phyloP scores from a whole-genome alignment of 2,113 vertebrate genomes.

The Salvelinus namaycush region DNA sequence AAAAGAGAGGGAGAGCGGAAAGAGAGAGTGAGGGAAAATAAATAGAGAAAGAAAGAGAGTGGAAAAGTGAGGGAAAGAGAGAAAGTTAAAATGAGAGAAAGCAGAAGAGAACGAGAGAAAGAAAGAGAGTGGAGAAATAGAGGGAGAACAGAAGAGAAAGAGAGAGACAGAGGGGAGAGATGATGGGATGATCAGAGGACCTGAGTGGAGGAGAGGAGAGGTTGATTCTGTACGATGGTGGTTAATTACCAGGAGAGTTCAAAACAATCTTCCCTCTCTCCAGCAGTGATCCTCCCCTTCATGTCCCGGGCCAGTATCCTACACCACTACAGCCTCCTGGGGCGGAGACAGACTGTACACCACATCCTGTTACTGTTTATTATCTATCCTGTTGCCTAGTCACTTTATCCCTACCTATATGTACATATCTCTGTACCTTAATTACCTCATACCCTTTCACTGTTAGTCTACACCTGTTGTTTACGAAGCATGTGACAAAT shows the following conservation, averaged over 20 bases:
- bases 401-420: no score
- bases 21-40: no score
- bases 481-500: no score
- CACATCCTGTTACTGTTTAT: no score
- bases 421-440: no score
- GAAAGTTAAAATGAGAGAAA: background rate
- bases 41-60: background rate
- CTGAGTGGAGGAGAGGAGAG: constrained; percentile 8
- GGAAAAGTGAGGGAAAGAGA: background rate
- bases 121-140: background rate
- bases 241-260: constrained; percentile 56
- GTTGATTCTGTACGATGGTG: constrained; percentile 27
- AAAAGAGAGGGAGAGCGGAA: background rate
- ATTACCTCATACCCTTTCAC: no score
- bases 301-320: background rate
- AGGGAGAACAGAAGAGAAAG: background rate
- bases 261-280: constrained; percentile 48
- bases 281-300: constrained; percentile 20
- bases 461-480: no score
- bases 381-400: background rate
- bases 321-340: no score
- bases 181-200: constrained; percentile 45
- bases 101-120: background rate
- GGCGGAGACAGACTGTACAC: no score
- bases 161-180: background rate